Evolutionary conservation across 2,888 invertebrate genomes (phyloP).

Genomic region (Apamea crenata): DNA sequence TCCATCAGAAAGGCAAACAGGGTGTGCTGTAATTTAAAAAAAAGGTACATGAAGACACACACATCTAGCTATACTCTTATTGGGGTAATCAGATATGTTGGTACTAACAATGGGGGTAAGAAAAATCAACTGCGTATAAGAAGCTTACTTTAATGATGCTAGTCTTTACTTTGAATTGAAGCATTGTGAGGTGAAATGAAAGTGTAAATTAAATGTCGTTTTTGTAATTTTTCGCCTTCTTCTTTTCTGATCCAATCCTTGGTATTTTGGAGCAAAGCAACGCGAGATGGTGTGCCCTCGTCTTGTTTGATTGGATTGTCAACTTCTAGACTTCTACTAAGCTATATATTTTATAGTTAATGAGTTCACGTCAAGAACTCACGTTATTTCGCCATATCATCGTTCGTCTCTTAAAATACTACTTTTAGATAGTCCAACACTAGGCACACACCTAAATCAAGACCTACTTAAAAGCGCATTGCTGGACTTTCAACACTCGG

Average conservation of each 20-base stretch:
- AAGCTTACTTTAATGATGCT: background rate
- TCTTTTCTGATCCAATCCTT: conserved; percentile 4
- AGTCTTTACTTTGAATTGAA: background rate
- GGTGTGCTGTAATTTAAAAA: conserved; percentile 40
- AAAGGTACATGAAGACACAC: conserved; percentile 25
- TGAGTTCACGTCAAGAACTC: background rate
- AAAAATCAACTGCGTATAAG: background rate
- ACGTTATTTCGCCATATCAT: background rate
- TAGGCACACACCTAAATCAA: background rate
- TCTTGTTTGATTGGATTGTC: background rate
- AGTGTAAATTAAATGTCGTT: background rate
- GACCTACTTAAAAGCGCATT: background rate
- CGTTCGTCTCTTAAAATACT: background rate
- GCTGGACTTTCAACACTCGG: background rate
- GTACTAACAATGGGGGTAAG: background rate
- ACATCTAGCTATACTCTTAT: background rate
- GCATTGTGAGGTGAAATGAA: background rate
- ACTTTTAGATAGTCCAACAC: background rate
- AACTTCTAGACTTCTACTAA: background rate
- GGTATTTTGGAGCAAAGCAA: conserved; percentile 3
- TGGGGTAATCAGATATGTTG: background rate
- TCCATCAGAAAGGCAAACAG: conserved; percentile 48
- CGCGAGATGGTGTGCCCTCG: conserved; percentile 40
- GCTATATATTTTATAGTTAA: background rate
- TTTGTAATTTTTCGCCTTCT: conserved; percentile 4